Conservation (phyloP, 2,888 invertebrate genomes). For the Oscheius sp. region DNA sequence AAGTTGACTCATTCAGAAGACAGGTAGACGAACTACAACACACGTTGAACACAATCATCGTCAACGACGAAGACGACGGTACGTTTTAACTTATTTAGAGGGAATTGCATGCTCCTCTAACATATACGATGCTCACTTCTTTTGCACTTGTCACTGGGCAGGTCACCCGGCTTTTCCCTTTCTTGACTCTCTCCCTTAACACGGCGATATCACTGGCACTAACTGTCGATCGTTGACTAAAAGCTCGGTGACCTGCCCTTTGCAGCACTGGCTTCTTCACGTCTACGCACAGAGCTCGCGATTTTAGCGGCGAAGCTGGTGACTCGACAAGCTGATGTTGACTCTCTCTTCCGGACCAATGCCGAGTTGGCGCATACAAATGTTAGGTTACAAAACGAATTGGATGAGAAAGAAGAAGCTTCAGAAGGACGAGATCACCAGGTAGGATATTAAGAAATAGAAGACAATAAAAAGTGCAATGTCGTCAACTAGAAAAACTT, state of each 20-base stretch:
- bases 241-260: constrained; percentile 30
- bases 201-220: constrained; percentile 15
- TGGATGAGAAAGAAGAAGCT: constrained; percentile 53
- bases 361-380: constrained; percentile 66
- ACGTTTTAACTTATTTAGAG: background rate
- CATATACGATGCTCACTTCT: background rate
- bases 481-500: too few relatives aligned
- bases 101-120: background rate
- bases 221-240: background rate
- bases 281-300: constrained; percentile 58
- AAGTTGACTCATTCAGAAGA: constrained; percentile 45
- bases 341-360: constrained; percentile 65
- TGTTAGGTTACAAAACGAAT: constrained; percentile 59
- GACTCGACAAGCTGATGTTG: constrained; percentile 63
- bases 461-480: too few relatives aligned
- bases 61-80: constrained; percentile 23
- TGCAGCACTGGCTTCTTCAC: constrained; percentile 36
- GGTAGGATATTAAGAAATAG: background rate
- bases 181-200: constrained; percentile 4
- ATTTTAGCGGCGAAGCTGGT: constrained; percentile 66
- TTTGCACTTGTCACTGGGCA: constrained; percentile 7
- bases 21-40: constrained; percentile 33
- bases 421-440: background rate
- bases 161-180: constrained; percentile 21
- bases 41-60: constrained; percentile 12